Evolutionary conservation across 92 coral and sea anemone species (phyloP).

Genomic region (Palythoa grandiflora): DNA sequence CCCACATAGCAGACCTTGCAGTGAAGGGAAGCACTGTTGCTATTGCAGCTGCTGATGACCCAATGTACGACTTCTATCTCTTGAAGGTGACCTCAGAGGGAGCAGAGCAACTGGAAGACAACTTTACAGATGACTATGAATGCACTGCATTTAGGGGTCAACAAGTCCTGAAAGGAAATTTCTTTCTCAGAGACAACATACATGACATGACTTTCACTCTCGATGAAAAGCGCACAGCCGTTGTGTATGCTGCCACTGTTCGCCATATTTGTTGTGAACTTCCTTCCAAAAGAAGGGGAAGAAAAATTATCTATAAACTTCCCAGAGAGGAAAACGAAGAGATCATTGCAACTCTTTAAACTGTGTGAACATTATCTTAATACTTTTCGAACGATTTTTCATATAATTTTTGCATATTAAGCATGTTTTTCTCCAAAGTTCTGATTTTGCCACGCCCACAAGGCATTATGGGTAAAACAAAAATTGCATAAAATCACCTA

Average conservation of each 20-base stretch:
- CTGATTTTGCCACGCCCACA: background rate
- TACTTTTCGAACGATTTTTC: conserved; percentile 4
- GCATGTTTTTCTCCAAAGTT: background rate
- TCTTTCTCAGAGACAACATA: conserved; percentile 64
- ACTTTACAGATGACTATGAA: conserved; percentile 52
- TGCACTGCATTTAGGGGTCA: conserved; percentile 30
- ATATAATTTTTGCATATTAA: background rate
- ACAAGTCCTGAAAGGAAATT: conserved; percentile 61
- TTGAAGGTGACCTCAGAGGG: conserved; percentile 67
- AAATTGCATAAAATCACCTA: background rate
- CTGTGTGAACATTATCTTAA: conserved; percentile 12
- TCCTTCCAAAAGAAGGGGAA: conserved; percentile 22
- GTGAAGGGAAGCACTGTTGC: conserved; percentile 59
- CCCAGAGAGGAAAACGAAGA: conserved; percentile 55
- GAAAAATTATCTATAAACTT: conserved; percentile 56
- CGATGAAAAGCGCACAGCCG: conserved; percentile 45
- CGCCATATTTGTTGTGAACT: conserved; percentile 57
- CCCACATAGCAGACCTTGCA: conserved; percentile 64
- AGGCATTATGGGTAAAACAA: conserved; percentile 12
- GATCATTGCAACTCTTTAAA: conserved; percentile 54
- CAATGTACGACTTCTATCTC: conserved; percentile 67
- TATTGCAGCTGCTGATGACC: conserved; percentile 69
- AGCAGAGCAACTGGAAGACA: conserved; percentile 57
- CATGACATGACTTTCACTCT: conserved; percentile 73
- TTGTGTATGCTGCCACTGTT: conserved; percentile 69